These are phyloP conservation scores for Nothura maculosa DNA, from an alignment of 2,797 vertebrate genomes.

Conservation along the genomic window DNA sequence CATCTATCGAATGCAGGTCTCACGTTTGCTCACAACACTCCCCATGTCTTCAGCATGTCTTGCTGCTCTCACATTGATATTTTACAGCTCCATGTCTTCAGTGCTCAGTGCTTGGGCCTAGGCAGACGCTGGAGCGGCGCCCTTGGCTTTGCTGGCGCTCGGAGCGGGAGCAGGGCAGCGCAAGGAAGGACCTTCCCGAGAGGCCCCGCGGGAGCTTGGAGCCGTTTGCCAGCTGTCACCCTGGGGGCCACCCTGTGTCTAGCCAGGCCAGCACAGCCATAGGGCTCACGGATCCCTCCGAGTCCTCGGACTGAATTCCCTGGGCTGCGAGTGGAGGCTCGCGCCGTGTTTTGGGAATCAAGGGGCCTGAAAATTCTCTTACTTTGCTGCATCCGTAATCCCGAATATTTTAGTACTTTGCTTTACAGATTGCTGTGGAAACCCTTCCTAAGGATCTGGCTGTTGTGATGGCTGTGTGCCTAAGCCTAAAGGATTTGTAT, in stretches of 20 bases:
- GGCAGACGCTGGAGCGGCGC: neutral
- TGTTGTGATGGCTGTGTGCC: neutral
- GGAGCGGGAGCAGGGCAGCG: neutral
- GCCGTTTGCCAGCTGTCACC: neutral
- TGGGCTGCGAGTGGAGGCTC: neutral
- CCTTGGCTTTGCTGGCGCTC: neutral
- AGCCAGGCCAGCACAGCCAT: fast-evolving
- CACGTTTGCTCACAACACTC: neutral
- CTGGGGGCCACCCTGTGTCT: neutral
- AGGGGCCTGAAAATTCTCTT: fast-evolving
- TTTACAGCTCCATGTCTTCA: neutral
- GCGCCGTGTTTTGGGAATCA: neutral
- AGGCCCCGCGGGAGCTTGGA: neutral
- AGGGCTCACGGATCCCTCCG: neutral
- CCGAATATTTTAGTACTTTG: neutral
- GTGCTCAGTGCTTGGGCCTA: neutral
- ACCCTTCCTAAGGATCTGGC: neutral
- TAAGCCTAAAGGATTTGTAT: conserved; percentile 36
- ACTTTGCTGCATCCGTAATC: neutral
- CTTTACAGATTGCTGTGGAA: neutral
- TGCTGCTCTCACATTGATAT: neutral
- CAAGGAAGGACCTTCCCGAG: neutral
- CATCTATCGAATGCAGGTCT: fast-evolving
- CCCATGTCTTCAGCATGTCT: fast-evolving
- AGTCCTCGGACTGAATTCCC: neutral